These are phyloP conservation scores for Agapetus fuscipes DNA, from an alignment of 2,888 invertebrate species.

Conservation along the genomic window DNA sequence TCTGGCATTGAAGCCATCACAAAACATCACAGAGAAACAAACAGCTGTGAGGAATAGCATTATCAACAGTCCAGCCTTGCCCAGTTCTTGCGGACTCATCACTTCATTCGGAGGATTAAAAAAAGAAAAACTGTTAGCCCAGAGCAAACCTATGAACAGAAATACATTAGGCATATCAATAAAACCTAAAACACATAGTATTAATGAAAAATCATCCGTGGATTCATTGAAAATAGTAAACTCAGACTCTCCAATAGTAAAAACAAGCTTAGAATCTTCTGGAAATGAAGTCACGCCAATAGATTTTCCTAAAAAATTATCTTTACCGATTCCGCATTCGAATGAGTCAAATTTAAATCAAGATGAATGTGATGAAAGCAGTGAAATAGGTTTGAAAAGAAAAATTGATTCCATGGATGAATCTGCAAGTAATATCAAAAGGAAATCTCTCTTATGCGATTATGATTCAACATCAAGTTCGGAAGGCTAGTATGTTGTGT, in stretches of 20 bases:
- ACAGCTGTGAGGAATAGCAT: constrained; percentile 40
- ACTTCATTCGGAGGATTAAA: constrained; percentile 46
- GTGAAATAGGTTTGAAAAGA: background rate
- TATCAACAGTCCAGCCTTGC: constrained; percentile 45
- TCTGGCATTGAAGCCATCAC: constrained; percentile 55
- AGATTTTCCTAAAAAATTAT: no score
- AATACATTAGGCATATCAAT: constrained; percentile 36
- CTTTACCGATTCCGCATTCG: no score
- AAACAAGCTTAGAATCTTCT: background rate
- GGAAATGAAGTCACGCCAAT: background rate
- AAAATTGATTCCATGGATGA: background rate
- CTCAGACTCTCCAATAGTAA: background rate
- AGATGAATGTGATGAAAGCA: background rate
- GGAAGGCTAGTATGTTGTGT: constrained; percentile 7
- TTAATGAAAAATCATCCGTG: background rate
- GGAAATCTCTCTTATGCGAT: constrained; percentile 10
- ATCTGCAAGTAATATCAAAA: background rate
- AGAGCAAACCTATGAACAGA: constrained; percentile 30
- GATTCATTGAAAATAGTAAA: background rate
- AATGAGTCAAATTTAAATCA: no score
- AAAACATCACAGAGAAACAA: constrained; percentile 50
- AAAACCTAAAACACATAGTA: constrained; percentile 24
- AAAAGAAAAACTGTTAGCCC: constrained; percentile 43
- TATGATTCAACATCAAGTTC: constrained; percentile 20
- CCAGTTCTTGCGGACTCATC: constrained; percentile 41